Evolutionary conservation across 2,888 invertebrate species (phyloP).

Genomic region (Eristalis pertinax): DNA sequence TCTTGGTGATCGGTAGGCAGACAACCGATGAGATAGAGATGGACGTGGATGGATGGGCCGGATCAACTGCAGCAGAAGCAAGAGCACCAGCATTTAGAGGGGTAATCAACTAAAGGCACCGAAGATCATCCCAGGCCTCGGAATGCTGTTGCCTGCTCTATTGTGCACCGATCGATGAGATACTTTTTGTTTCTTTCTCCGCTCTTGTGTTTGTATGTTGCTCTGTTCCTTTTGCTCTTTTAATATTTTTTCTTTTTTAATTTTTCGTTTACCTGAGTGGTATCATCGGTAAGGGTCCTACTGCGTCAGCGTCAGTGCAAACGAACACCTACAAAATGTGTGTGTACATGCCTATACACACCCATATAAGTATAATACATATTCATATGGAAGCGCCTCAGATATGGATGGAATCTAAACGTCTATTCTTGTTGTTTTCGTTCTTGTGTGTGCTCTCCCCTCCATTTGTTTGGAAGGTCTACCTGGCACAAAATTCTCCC

Average conservation of each 20-base stretch:
- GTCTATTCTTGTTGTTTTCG: constrained; percentile 20
- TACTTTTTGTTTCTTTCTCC: constrained; percentile 20
- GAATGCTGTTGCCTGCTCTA: constrained; percentile 64
- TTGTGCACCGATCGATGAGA: constrained; percentile 59
- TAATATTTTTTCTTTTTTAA: constrained; percentile 16
- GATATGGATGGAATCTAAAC: constrained; percentile 41
- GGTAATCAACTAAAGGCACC: constrained; percentile 69
- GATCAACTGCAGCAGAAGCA: constrained; percentile 57
- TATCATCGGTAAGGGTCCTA: constrained; percentile 58
- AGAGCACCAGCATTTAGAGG: constrained; percentile 55
- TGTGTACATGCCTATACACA: constrained; percentile 7
- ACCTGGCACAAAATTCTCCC: background rate
- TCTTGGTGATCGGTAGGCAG: constrained; percentile 50
- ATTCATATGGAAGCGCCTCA: constrained; percentile 11
- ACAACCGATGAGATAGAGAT: constrained; percentile 44
- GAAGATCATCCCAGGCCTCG: constrained; percentile 63
- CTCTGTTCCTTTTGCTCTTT: constrained; percentile 36
- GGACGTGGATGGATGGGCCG: constrained; percentile 57
- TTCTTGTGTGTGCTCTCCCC: background rate
- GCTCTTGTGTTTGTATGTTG: constrained; percentile 2
- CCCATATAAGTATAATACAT: constrained; percentile 3
- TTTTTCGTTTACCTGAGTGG: constrained; percentile 59
- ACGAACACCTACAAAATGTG: constrained; percentile 52
- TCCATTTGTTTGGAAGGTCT: background rate
- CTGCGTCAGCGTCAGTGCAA: constrained; percentile 1